These are phyloP conservation scores for Barbus barbus DNA, from an alignment of 2,113 vertebrate genomes.

Conservation along the genomic window DNA sequence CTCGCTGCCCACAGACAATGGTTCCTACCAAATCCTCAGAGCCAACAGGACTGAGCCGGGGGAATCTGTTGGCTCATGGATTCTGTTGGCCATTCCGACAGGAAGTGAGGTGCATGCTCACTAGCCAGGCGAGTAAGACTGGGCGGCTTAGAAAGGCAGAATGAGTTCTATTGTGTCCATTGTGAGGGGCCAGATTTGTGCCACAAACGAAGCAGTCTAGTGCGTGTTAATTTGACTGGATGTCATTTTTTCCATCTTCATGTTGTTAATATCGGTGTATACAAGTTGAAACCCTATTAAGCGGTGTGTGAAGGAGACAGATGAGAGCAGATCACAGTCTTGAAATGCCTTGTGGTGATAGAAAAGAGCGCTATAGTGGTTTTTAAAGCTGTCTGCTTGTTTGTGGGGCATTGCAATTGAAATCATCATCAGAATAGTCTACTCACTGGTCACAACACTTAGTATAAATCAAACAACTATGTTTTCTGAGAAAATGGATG, in stretches of 20 bases:
- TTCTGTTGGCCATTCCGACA: constrained; percentile 81
- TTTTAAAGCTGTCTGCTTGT: neutral
- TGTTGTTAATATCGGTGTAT: constrained; percentile 20
- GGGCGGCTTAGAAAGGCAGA: constrained; percentile 72
- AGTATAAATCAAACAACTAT: neutral
- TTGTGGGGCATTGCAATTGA: neutral
- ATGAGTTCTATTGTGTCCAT: constrained; percentile 84
- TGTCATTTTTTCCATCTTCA: constrained; percentile 75
- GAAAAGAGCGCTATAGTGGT: neutral
- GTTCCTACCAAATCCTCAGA: constrained; percentile 76
- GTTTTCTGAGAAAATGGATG: neutral
- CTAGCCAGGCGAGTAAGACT: constrained; percentile 75
- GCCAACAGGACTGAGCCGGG: constrained; percentile 76
- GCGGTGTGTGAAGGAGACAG: neutral
- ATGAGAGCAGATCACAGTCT: neutral
- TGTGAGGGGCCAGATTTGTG: constrained; percentile 84
- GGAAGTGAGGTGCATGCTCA: constrained; percentile 82
- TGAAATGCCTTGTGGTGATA: neutral
- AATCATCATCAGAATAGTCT: neutral
- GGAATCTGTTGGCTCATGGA: constrained; percentile 91
- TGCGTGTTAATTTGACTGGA: constrained; percentile 88
- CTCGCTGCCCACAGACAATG: constrained; percentile 81
- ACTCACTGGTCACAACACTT: neutral
- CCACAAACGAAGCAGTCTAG: constrained; percentile 84
- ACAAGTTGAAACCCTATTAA: neutral